Conservation (phyloP, 1,140 invertebrate genomes). For the Oppia nitens region DNA sequence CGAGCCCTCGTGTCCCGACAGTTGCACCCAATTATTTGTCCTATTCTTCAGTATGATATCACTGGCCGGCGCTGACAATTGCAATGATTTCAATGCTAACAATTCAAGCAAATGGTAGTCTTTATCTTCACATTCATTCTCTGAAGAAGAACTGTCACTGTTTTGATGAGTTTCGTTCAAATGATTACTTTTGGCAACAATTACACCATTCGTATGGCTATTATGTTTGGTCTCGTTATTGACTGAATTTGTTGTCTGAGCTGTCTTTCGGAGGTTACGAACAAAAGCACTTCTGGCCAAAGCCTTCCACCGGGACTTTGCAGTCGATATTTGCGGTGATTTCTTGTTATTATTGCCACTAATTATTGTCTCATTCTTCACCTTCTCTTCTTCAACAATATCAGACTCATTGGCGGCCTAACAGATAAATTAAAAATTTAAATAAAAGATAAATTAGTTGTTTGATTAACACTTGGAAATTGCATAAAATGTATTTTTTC, state of each 20-base stretch:
- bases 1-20: conserved; percentile 69
- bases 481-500: no score
- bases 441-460: no score
- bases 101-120: neutral
- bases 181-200: neutral
- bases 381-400: neutral
- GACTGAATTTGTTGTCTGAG: neutral
- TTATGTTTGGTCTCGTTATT: neutral
- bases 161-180: neutral
- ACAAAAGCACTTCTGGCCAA: conserved; percentile 8
- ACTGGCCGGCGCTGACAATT: neutral
- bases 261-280: neutral
- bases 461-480: no score
- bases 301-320: conserved; percentile 10
- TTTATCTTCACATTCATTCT: neutral
- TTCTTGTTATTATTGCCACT: neutral
- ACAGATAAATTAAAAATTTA: no score
- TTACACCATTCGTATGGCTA: neutral
- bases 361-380: neutral
- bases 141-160: neutral
- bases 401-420: neutral
- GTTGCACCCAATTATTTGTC: conserved; percentile 60
- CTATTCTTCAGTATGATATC: neutral
- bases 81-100: neutral
- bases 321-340: neutral